Percentiles rank a stretch among this genome's conserved stretches.
Conservation (phyloP, 53 echinoderm and acorn worm genomes). For the Actinopyga echinites region DNA sequence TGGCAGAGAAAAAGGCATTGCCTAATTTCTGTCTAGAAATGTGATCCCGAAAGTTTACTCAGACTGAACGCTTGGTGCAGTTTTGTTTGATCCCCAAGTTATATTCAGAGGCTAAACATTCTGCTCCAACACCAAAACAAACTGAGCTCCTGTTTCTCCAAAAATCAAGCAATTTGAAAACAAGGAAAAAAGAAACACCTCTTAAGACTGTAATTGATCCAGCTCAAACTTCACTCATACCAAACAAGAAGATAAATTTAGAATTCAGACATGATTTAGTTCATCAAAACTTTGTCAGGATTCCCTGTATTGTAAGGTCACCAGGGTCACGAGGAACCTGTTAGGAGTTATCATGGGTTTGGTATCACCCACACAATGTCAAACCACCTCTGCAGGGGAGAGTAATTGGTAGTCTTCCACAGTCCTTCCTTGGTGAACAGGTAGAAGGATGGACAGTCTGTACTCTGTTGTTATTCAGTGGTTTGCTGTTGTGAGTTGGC, state of each 20-base stretch:
- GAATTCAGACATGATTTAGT: no score
- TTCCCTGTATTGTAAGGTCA: slow-evolving; percentile 1
- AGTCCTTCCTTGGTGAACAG: neutral
- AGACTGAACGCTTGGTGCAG: neutral
- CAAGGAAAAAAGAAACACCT: neutral
- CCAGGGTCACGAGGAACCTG: neutral
- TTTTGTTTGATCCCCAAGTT: no score
- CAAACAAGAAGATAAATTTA: no score
- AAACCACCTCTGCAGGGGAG: slow-evolving; percentile 2
- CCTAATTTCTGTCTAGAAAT: neutral
- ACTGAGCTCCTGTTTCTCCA: no score
- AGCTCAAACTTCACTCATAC: no score
- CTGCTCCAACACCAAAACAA: no score
- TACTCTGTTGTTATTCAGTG: neutral
- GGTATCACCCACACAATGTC: slow-evolving; percentile 21
- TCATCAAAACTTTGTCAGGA: neutral
- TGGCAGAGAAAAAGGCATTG: neutral
- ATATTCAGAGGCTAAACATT: no score
- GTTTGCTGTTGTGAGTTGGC: neutral
- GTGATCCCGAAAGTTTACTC: neutral
- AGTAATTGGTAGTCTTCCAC: neutral
- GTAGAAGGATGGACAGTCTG: neutral
- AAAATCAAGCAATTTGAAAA: neutral
- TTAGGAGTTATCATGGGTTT: neutral
- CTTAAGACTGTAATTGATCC: neutral